Percentiles rank a stretch among this genome's conserved stretches.
Conservation (phyloP, 2,797 vertebrate genomes). For the Coccyzus lansbergi region DNA sequence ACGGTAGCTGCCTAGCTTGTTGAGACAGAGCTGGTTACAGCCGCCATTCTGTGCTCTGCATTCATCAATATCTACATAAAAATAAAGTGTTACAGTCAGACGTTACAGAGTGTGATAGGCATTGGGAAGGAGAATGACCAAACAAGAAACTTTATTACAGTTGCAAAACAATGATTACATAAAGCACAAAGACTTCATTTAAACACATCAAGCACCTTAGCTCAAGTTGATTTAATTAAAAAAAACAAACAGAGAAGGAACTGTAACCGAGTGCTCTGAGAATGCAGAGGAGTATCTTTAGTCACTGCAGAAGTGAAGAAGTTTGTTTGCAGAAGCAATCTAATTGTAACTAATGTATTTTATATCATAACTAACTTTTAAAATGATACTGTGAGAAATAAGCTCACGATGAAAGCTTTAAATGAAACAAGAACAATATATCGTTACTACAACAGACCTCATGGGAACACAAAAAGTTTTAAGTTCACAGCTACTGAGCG, state of each 20-base stretch:
- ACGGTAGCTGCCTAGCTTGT: slow-evolving; percentile 90
- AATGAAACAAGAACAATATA: neutral
- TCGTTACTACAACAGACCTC: neutral
- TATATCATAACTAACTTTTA: neutral
- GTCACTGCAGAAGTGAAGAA: neutral
- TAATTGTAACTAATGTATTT: neutral
- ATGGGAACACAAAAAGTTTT: neutral
- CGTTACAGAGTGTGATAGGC: neutral
- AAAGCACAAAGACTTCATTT: neutral
- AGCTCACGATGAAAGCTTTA: neutral
- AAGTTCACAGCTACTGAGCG: neutral
- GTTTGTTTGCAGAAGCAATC: neutral
- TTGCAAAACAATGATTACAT: neutral
- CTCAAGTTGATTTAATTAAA: neutral
- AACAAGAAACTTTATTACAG: neutral
- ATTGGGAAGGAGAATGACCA: neutral
- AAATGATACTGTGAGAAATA: neutral
- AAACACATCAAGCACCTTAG: neutral
- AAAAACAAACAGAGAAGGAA: neutral
- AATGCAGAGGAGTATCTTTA: neutral
- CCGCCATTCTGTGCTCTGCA: slow-evolving; percentile 84
- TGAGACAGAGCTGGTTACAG: slow-evolving; percentile 90
- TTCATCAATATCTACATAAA: slow-evolving; percentile 89
- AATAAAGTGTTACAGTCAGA: slow-evolving; percentile 11
- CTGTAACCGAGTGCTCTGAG: neutral